phyloP scores from a whole-genome alignment of 2,888 invertebrate genomes.

The Unio pictorum region DNA sequence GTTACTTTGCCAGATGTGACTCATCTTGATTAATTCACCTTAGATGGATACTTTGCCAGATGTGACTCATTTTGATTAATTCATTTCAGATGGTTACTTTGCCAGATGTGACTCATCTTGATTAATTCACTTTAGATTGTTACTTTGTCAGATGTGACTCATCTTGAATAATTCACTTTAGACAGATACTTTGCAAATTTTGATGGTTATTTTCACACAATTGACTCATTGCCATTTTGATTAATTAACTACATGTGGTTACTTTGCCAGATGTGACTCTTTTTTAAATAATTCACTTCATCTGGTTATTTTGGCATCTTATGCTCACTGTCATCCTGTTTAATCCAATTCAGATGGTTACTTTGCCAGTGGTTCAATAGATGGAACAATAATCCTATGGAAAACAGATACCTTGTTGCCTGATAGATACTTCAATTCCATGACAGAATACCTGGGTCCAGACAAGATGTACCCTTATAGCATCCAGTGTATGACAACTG shows the following conservation, averaged over 20 bases:
- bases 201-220: neutral
- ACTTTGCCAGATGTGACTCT: neutral
- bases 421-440: conserved; percentile 48
- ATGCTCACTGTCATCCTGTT: neutral
- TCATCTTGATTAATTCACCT: neutral
- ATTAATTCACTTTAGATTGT: conserved; percentile 27
- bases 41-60: neutral
- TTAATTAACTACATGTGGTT: neutral
- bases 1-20: neutral
- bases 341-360: conserved; percentile 37
- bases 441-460: conserved; percentile 54
- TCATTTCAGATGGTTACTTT: neutral
- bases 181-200: neutral
- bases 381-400: conserved; percentile 65
- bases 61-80: neutral
- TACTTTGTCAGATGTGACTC: conserved; percentile 38
- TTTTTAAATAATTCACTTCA: neutral
- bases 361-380: conserved; percentile 66
- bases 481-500: conserved; percentile 59
- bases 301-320: neutral
- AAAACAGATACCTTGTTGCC: conserved; percentile 54
- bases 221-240: neutral
- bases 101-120: neutral
- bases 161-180: too few relatives aligned
- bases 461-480: conserved; percentile 60